Evolutionary conservation across 2,797 vertebrate genomes (phyloP).

Genomic region (Taeniopygia guttata): DNA sequence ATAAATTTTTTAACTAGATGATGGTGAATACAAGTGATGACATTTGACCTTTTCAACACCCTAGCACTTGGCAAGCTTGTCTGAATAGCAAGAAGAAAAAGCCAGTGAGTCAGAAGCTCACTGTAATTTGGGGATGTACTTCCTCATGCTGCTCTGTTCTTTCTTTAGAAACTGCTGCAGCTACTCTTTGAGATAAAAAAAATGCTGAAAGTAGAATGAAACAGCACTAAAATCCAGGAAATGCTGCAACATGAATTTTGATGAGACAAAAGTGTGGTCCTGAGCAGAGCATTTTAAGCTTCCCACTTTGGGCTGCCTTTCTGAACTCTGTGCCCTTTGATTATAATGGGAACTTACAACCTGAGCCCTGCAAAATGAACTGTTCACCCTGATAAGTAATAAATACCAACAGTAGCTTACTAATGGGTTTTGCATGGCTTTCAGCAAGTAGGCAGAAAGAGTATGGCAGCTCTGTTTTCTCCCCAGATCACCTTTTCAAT

Average conservation of each 20-base stretch:
- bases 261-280: background rate
- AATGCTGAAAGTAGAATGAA: constrained; percentile 1
- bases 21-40: background rate
- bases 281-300: background rate
- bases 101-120: background rate
- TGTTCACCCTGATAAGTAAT: background rate
- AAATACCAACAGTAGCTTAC: background rate
- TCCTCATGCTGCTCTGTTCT: background rate
- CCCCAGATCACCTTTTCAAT: background rate
- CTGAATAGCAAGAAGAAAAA: background rate
- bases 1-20: background rate
- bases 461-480: background rate
- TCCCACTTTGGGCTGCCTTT: background rate
- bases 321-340: background rate
- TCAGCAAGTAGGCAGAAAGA: background rate
- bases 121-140: rapidly evolving
- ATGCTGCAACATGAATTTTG: background rate
- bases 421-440: background rate
- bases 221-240: constrained; percentile 13
- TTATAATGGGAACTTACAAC: background rate
- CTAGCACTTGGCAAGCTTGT: background rate
- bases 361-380: background rate
- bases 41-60: background rate
- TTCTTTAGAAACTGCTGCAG: constrained; percentile 26
- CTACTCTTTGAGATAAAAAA: background rate